Evolutionary conservation across 92 coral and sea anemone genomes (phyloP), one percentile per base, ranked within the genome.

Genomic region (Scolanthus callimorphus): DNA sequence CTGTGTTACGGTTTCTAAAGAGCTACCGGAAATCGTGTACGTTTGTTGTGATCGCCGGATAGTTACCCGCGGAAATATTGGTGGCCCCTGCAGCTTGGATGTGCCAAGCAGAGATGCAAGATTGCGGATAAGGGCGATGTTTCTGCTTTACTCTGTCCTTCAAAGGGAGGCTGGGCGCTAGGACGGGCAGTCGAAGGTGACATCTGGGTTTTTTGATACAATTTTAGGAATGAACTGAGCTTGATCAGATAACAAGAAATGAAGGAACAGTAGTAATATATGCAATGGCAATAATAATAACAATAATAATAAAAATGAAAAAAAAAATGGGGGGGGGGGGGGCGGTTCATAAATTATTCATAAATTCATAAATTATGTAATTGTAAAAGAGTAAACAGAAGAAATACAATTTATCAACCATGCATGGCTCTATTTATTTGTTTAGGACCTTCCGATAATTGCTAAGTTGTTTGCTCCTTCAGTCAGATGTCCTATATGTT

Each of bases 51-150:
- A 1, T 60, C 9, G 69, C n/a, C n/a, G n/a, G n/a, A 64, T 55
- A 51, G 48, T 1, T 73, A 73, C 22, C 86, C 86, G 2, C 59
- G 64, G 52, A 57, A 57, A 38, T 66, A 72, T 47, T 73, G 76
- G 86, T 85, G 92, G 86, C 92, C 86, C 11, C 50, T 85, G 0
- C 31, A 78, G 19, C 31, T 44, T n/a, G 17, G 24, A n/a, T 27
- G 21, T 19, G 37, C 89, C 4, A 29, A 39, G 0, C 37, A 22
- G n/a, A 49, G 67, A 12, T 29, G 34, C 20, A 57, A 57, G 39
- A 2, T 82, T 47, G 83, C 79, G 2, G 15, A 12, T 2, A 65
- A 44, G 27, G 69, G 79, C 31, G 70, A 72, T 15, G 24, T 25
- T 6, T 9, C 55, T 6, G 80, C 86, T 4, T 51, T 79, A 25